Evolutionary conservation across 2,888 invertebrate genomes (phyloP).

Genomic region (Terebella lapidaria): DNA sequence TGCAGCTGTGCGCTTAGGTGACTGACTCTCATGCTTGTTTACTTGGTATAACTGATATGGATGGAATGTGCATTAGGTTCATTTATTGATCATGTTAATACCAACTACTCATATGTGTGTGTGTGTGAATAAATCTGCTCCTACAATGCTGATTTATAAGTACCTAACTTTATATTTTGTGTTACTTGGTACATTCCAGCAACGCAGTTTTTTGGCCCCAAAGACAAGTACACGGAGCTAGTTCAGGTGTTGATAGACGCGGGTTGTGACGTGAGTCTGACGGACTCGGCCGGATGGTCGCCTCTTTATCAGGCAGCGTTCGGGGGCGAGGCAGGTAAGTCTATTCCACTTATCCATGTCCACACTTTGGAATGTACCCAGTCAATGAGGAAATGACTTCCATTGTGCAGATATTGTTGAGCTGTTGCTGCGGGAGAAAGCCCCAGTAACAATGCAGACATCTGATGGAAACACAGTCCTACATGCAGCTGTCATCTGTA

Average conservation of each 20-base stretch:
- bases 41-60: too few species aligned
- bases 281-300: slow-evolving; percentile 39
- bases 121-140: too few species aligned
- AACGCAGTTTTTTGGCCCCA: slow-evolving; percentile 10
- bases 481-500: slow-evolving; percentile 45
- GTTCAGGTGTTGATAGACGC: slow-evolving; percentile 34
- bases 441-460: slow-evolving; percentile 31
- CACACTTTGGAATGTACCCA: background rate
- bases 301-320: slow-evolving; percentile 44
- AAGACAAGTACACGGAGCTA: slow-evolving; percentile 19
- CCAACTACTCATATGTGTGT: too few species aligned
- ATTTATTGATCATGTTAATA: too few species aligned
- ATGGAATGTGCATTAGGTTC: too few species aligned
- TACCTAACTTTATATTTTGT: too few species aligned
- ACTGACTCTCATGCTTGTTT: too few species aligned
- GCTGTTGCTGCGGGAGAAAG: slow-evolving; percentile 32
- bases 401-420: slow-evolving; percentile 33
- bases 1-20: slow-evolving; percentile 41
- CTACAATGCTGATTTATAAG: too few species aligned
- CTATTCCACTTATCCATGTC: background rate
- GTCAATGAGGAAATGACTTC: background rate
- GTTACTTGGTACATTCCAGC: too few species aligned
- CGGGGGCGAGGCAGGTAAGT: slow-evolving; percentile 41
- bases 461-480: slow-evolving; percentile 38
- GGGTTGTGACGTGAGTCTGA: slow-evolving; percentile 38